Evolutionary conservation across 2,113 vertebrate genomes (phyloP).

Genomic region (Penelope pileata): DNA sequence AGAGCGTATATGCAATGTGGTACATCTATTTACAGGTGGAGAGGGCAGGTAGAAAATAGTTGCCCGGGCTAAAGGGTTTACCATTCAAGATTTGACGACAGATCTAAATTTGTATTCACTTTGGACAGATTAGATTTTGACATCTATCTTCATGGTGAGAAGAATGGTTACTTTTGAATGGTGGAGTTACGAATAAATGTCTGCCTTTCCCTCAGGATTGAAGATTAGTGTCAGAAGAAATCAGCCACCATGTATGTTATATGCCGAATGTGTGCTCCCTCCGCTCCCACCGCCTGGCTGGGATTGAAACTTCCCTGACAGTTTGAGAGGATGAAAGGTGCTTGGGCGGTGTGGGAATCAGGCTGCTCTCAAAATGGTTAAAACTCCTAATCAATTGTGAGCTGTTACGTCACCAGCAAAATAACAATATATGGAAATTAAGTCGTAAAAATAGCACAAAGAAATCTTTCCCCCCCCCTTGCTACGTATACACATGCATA

Average conservation of each 20-base stretch:
- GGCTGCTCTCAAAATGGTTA: slow-evolving; percentile 32
- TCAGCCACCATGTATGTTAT: slow-evolving; percentile 55
- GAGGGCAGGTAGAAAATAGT: neutral
- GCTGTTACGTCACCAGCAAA: slow-evolving; percentile 34
- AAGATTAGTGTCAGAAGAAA: slow-evolving; percentile 61
- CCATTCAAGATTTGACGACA: slow-evolving; percentile 30
- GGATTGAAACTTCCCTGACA: slow-evolving; percentile 38
- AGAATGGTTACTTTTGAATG: slow-evolving; percentile 55
- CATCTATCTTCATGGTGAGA: slow-evolving; percentile 54
- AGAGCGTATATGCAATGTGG: neutral
- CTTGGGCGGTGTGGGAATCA: slow-evolving; percentile 1
- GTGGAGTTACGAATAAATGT: slow-evolving; percentile 52
- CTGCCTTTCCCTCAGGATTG: slow-evolving; percentile 39
- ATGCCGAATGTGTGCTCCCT: neutral
- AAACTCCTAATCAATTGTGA: slow-evolving; percentile 49
- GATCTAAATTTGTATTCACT: slow-evolving; percentile 55
- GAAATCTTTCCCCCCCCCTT: slow-evolving; percentile 42
- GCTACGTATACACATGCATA: neutral
- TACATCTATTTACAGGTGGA: slow-evolving; percentile 2
- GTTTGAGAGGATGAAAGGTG: slow-evolving; percentile 14
- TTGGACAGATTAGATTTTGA: slow-evolving; percentile 62
- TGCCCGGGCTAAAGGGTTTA: slow-evolving; percentile 12
- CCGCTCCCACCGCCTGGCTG: neutral
- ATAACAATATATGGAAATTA: slow-evolving; percentile 61
- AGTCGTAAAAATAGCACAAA: slow-evolving; percentile 54